phyloP scores from a whole-genome alignment of 2,113 vertebrate genomes.

The Columba livia region DNA sequence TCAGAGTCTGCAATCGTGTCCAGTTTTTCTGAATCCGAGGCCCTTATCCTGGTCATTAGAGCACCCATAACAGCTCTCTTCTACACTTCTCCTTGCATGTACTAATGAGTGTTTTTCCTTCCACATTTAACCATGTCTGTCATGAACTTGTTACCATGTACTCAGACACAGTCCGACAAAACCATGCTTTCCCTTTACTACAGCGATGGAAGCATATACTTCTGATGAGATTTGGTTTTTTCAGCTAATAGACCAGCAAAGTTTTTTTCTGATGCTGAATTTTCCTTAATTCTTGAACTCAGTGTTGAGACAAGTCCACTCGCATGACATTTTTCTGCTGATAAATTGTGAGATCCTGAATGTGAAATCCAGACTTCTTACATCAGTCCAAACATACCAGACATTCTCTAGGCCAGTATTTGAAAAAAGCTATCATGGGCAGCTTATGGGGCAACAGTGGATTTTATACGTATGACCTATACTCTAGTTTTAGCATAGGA shows the following conservation, averaged over 20 bases:
- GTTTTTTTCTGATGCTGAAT: neutral
- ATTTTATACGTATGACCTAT: constrained; percentile 28
- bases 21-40: neutral
- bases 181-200: neutral
- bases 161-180: neutral
- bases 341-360: neutral
- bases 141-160: neutral
- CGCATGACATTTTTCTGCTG: neutral
- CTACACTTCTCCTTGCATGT: neutral
- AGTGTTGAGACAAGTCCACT: neutral
- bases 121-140: neutral
- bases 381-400: constrained; percentile 38
- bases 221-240: neutral
- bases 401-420: constrained; percentile 21
- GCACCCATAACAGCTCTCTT: neutral
- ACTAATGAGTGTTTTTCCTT: neutral
- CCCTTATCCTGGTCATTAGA: neutral
- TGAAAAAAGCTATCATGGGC: neutral
- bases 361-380: constrained; percentile 41
- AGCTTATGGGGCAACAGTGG: neutral
- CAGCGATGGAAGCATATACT: neutral
- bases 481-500: constrained; percentile 6
- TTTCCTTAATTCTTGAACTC: neutral
- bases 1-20: neutral
- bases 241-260: neutral